Conservation (phyloP, 1,140 invertebrate species). For the Dryas iulia region DNA sequence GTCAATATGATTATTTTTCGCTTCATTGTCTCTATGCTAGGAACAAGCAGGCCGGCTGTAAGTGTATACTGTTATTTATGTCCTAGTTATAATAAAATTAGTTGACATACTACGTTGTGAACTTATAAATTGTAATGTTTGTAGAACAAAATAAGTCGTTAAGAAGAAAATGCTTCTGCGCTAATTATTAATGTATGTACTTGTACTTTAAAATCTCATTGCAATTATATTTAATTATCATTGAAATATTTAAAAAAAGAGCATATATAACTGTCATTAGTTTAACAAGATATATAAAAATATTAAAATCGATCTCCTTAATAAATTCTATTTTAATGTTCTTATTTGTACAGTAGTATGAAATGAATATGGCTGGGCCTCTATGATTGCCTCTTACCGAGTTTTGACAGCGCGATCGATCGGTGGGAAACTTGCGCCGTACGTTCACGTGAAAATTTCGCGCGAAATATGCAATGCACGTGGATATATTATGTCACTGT, state of each 20-base stretch:
- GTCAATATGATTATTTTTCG: slow-evolving; percentile 57
- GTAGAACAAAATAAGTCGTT: background rate
- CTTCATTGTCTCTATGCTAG: slow-evolving; percentile 47
- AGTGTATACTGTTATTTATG: slow-evolving; percentile 28
- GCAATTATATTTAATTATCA: background rate
- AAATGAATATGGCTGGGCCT: slow-evolving; percentile 12
- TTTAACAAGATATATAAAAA: background rate
- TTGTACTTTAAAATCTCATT: background rate
- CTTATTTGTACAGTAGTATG: background rate
- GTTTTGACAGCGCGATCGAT: slow-evolving; percentile 53
- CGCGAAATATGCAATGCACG: slow-evolving; percentile 31
- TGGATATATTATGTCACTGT: background rate
- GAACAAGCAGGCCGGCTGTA: slow-evolving; percentile 45
- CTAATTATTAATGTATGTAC: background rate
- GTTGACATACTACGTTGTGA: background rate
- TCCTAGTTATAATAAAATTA: slow-evolving; percentile 16
- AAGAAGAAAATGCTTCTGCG: background rate
- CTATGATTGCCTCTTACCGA: slow-evolving; percentile 7
- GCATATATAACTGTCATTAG: background rate
- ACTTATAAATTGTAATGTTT: background rate
- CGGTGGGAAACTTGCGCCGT: slow-evolving; percentile 47
- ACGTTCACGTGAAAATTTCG: slow-evolving; percentile 33
- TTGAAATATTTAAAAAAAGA: background rate
- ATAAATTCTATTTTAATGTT: background rate
- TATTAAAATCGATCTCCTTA: too few relatives aligned